Percentiles rank a stretch among this genome's conserved stretches.
Evolutionary conservation across 1,140 invertebrate species (phyloP).

Genomic region (Phthorimaea operculella): DNA sequence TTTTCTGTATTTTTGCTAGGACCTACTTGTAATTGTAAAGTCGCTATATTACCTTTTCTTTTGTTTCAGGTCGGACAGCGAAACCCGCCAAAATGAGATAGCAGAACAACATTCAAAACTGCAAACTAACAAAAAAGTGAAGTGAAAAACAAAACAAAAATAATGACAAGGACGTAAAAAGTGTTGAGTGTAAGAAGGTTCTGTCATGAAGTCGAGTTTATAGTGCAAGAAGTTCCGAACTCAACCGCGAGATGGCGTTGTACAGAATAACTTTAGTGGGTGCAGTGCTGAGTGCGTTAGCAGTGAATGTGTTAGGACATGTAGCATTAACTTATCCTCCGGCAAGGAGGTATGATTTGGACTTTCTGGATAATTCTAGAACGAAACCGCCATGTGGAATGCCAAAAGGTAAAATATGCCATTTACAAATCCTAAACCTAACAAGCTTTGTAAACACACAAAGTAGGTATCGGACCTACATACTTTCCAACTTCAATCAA

Average conservation of each 20-base stretch:
- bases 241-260: slow-evolving; percentile 37
- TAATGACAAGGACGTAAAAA: background rate
- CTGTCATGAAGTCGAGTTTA: slow-evolving; percentile 7
- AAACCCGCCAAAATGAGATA: background rate
- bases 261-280: slow-evolving; percentile 29
- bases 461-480: no score
- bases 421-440: no score
- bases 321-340: slow-evolving; percentile 89
- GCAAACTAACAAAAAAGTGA: slow-evolving; percentile 6
- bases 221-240: slow-evolving; percentile 10
- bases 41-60: background rate
- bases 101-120: background rate
- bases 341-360: slow-evolving; percentile 87
- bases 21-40: no score
- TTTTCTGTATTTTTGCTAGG: no score
- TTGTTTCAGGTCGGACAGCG: background rate
- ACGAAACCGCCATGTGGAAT: slow-evolving; percentile 94
- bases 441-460: no score
- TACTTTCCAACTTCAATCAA: no score
- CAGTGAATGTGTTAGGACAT: slow-evolving; percentile 68
- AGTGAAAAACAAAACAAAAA: background rate
- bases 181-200: background rate
- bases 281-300: slow-evolving; percentile 29
- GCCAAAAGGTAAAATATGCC: slow-evolving; percentile 83
- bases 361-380: slow-evolving; percentile 92